phyloP scores from a whole-genome alignment of 2,888 invertebrate genomes.

The Microctonus hyperodae region DNA sequence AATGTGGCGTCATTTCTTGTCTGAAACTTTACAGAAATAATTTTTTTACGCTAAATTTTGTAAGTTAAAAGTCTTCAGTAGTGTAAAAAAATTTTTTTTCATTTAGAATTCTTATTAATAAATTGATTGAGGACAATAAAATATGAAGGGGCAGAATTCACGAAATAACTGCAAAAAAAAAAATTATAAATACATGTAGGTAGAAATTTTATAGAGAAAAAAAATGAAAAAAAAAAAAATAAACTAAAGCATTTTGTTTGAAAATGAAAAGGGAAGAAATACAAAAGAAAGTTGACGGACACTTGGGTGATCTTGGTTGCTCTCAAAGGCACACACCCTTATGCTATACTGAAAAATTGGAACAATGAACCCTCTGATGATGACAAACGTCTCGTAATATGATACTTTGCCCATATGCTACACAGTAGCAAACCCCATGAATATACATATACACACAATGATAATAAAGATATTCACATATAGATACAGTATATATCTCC shows the following conservation, averaged over 20 bases:
- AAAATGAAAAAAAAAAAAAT: neutral
- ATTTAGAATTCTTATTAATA: too few species aligned
- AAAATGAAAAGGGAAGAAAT: neutral
- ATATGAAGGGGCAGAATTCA: neutral
- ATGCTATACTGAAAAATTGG: conserved; percentile 36
- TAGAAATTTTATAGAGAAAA: neutral
- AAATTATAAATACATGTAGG: neutral
- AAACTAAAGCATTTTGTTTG: neutral
- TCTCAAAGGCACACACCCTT: conserved; percentile 45
- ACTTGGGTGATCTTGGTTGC: conserved; percentile 45
- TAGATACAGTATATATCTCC: conserved; percentile 16
- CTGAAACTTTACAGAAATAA: too few species aligned
- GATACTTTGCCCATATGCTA: conserved; percentile 59
- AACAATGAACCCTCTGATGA: conserved; percentile 60
- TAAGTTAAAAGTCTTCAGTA: too few species aligned
- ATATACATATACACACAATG: conserved; percentile 35
- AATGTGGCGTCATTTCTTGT: too few species aligned
- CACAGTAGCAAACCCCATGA: conserved; percentile 39
- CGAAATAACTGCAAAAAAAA: neutral
- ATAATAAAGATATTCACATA: conserved; percentile 38
- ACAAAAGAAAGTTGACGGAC: conserved; percentile 44
- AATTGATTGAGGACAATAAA: neutral
- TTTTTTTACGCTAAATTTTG: too few species aligned
- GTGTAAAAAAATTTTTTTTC: too few species aligned
- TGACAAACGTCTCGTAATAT: conserved; percentile 61